phyloP scores from a whole-genome alignment of 2,888 invertebrate species.

The Leucophora obtusa region DNA sequence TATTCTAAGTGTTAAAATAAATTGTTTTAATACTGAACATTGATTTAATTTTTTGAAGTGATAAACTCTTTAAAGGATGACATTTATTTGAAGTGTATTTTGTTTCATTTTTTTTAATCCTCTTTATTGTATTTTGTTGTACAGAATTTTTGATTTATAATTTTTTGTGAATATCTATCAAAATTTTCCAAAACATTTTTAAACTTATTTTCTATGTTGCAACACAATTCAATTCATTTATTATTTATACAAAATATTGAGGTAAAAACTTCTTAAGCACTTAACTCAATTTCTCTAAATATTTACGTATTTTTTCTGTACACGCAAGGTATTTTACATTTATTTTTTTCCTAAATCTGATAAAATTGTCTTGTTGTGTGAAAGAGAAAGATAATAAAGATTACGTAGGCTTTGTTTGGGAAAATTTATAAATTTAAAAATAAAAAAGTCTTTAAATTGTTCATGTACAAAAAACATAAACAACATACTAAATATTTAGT shows the following conservation, averaged over 20 bases:
- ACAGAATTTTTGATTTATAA: background rate
- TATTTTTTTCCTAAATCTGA: background rate
- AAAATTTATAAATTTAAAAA: too few relatives aligned
- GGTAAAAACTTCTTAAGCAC: constrained; percentile 35
- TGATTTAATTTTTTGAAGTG: too few relatives aligned
- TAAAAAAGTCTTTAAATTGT: too few relatives aligned
- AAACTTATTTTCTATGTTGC: background rate
- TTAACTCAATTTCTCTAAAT: constrained; percentile 6
- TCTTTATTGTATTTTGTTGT: constrained; percentile 14
- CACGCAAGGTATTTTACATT: background rate
- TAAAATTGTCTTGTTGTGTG: background rate
- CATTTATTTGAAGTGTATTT: too few relatives aligned
- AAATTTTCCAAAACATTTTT: background rate
- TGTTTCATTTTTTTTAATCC: background rate
- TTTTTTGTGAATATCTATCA: background rate
- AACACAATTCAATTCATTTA: constrained; percentile 13
- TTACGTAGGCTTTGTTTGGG: too few relatives aligned
- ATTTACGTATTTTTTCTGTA: background rate
- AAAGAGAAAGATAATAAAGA: too few relatives aligned
- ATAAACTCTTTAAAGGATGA: too few relatives aligned
- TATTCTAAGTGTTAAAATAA: too few relatives aligned
- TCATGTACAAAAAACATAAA: too few relatives aligned
- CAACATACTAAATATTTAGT: too few relatives aligned
- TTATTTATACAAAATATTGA: constrained; percentile 40
- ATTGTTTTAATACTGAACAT: too few relatives aligned